Evolutionary conservation across 2,888 invertebrate genomes (phyloP), one percentile per base, ranked within the genome.

Genomic region (Polydrusus tereticollis): DNA sequence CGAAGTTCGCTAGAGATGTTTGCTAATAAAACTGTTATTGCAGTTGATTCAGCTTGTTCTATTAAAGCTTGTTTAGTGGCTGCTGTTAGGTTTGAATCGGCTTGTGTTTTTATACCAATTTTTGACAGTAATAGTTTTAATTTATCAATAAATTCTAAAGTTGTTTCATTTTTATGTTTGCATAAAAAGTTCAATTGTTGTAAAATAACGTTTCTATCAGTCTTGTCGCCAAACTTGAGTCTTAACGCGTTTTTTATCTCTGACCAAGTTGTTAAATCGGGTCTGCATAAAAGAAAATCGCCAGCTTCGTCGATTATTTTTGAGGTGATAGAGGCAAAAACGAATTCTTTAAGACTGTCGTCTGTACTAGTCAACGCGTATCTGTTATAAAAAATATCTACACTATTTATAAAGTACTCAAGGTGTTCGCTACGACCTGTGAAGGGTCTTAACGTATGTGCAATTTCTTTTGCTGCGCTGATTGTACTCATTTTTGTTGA

Each of bases 381-480:
- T 14, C 68, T 43, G 36, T 60, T 36, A 43, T 68, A 68, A 43
- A 68, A 60, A 12, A 18, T 60, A 68, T 68, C 60, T n/a, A 68
- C 50, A 14, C 50, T 45, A 55, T 23, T 41, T 0, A 63, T 55
- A 69, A 69, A 69, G 6, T 4, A 69, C 29, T 55, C 69, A 23
- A 69, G 55, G 63, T 63, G 68, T 68, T 68, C 68, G 21, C 58
- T 58, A 18, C 29, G 50, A 10, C 63, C 63, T 7, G 58, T 7
- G 29, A 58, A 58, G 5, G 20, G 21, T 20, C 38, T 21, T n/a
- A 67, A 1, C 12, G 67, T 67, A 12, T 26, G 26, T 10, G 58
- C 67, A 59, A 67, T 67, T 67, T 67, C 67, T 67, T 57, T 67
- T n/a, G 67, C 67, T n/a, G 66, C 66, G n/a, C n/a, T n/a, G 2